Conservation (phyloP, 2,888 invertebrate genomes). For the Drosophila mercatorum region DNA sequence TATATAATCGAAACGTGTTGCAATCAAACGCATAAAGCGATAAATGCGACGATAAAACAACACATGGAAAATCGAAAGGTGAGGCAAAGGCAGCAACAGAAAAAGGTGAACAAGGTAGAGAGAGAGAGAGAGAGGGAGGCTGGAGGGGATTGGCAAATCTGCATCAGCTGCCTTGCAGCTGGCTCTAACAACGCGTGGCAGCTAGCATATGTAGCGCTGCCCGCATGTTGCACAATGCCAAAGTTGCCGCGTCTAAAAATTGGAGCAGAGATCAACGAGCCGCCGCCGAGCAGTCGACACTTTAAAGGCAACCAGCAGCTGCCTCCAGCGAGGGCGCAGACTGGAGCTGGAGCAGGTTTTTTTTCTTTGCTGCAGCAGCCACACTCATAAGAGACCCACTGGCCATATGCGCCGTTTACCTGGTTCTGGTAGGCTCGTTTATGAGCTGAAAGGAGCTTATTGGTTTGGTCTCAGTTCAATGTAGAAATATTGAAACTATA, state of each 20-base stretch:
- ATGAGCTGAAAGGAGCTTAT: not conserved
- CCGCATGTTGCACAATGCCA: constrained; percentile 69
- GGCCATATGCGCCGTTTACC: constrained; percentile 25
- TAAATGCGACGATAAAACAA: constrained; percentile 49
- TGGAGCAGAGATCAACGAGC: constrained; percentile 77
- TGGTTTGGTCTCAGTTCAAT: no score
- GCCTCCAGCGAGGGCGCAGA: constrained; percentile 26
- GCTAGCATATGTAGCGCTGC: constrained; percentile 4
- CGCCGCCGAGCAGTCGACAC: constrained; percentile 35
- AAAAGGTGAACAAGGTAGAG: not conserved
- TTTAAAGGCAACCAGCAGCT: constrained; percentile 52
- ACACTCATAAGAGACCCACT: constrained; percentile 30
- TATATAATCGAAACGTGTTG: constrained; percentile 44
- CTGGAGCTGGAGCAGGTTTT: constrained; percentile 59
- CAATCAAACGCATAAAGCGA: constrained; percentile 49
- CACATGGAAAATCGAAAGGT: constrained; percentile 73
- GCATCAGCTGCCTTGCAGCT: constrained; percentile 52
- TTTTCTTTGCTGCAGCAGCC: constrained; percentile 53
- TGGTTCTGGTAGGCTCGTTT: not conserved
- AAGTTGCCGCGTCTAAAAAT: constrained; percentile 48
- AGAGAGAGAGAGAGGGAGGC: no score
- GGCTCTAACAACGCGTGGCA: constrained; percentile 26
- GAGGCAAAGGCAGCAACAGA: not conserved
- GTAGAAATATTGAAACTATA: no score
- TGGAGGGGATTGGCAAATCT: constrained; percentile 42